Evolutionary conservation across 2,113 vertebrate species (phyloP).

Genomic region (Brachypodius melanocephalos): DNA sequence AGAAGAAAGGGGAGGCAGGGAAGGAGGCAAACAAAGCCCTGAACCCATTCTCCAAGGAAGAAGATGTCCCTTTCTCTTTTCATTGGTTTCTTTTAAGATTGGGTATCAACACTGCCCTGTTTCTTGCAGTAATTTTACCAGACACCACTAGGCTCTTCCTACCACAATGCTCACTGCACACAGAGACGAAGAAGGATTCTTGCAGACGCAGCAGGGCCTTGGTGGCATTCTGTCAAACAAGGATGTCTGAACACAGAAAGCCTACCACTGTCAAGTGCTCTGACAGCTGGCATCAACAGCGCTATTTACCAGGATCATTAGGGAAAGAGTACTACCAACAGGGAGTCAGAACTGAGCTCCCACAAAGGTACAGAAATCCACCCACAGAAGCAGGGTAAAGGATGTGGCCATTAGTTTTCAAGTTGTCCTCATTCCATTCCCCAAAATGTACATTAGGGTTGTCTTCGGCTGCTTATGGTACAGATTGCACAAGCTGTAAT

Average conservation of each 20-base stretch:
- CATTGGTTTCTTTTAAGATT: not conserved
- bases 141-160: not conserved
- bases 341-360: not conserved
- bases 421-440: not conserved
- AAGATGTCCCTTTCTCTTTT: not conserved
- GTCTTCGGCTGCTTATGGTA: not conserved
- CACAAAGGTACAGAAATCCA: not conserved
- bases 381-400: not conserved
- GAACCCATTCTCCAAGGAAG: not conserved
- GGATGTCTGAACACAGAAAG: not conserved
- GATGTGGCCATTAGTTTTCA: rapidly evolving
- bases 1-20: not conserved
- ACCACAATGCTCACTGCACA: not conserved
- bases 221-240: not conserved
- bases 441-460: rapidly evolving
- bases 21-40: not conserved
- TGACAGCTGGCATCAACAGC: rapidly evolving
- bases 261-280: too few species aligned
- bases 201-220: not conserved
- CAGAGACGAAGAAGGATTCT: not conserved
- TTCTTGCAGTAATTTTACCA: not conserved
- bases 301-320: not conserved
- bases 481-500: rapidly evolving
- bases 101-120: not conserved
- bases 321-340: not conserved